A percentile compares a stretch with the other conserved stretches of the same genome.
phyloP scores from a whole-genome alignment of 2,797 vertebrate species.

The Podargus strigoides region DNA sequence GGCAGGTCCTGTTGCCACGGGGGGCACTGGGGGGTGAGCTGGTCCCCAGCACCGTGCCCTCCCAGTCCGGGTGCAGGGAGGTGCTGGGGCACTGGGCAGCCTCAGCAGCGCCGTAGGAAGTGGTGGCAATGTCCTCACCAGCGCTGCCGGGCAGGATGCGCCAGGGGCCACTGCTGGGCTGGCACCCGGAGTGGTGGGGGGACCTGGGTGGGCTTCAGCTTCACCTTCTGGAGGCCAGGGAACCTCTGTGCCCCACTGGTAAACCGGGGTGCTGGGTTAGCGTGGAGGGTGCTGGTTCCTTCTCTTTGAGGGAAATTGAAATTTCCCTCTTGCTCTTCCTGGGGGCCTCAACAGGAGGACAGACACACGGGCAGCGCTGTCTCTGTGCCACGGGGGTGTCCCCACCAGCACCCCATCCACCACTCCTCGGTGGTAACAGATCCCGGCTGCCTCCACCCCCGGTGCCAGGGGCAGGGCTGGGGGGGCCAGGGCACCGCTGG shows the following conservation, averaged over 20 bases:
- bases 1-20: no score
- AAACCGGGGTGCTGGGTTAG: not conserved
- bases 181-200: rapidly evolving
- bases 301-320: not conserved
- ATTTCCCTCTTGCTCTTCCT: no score
- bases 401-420: rapidly evolving
- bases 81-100: not conserved
- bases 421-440: no score
- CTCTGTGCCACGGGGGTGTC: not conserved
- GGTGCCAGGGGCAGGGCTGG: not conserved
- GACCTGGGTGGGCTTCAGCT: not conserved
- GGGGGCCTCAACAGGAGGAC: not conserved
- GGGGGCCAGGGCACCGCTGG: not conserved
- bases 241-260: rapidly evolving
- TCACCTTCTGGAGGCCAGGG: not conserved
- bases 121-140: not conserved
- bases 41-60: not conserved
- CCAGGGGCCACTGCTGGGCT: not conserved
- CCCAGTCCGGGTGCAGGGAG: not conserved
- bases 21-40: not conserved
- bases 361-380: rapidly evolving
- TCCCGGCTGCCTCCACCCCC: rapidly evolving
- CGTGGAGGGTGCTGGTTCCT: not conserved
- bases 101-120: not conserved
- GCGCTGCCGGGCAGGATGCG: not conserved